Evolutionary conservation across 2,888 invertebrate species (phyloP).

Genomic region (Strigamia transsilvanica): DNA sequence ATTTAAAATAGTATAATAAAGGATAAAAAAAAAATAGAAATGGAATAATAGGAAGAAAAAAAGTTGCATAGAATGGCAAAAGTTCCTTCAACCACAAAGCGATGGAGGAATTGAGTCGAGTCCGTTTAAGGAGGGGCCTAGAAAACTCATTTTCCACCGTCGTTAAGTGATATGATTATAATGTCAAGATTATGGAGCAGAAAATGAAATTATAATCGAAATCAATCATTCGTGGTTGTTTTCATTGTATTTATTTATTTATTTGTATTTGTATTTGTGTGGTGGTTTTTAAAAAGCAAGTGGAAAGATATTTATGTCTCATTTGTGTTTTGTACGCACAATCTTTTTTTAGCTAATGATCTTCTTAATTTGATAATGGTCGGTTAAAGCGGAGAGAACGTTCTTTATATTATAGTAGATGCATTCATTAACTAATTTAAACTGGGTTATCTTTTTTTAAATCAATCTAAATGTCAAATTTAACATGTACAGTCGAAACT

Average conservation of each 20-base stretch:
- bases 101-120: slow-evolving; percentile 36
- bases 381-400: too few relatives aligned
- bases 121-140: slow-evolving; percentile 22
- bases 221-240: neutral
- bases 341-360: too few relatives aligned
- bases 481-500: too few relatives aligned
- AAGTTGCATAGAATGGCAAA: slow-evolving; percentile 41
- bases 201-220: slow-evolving; percentile 1
- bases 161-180: slow-evolving; percentile 30
- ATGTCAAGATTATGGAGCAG: slow-evolving; percentile 33
- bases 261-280: neutral
- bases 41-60: slow-evolving; percentile 9
- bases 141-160: slow-evolving; percentile 20
- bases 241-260: neutral
- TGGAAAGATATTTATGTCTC: too few relatives aligned
- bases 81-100: slow-evolving; percentile 43
- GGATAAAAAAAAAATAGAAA: neutral
- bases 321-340: too few relatives aligned
- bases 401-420: too few relatives aligned
- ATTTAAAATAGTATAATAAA: slow-evolving; percentile 33
- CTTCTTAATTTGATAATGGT: too few relatives aligned
- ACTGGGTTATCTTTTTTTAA: too few relatives aligned
- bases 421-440: too few relatives aligned
- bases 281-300: too few relatives aligned
- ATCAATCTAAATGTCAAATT: too few relatives aligned